Conservation (phyloP, 2,113 vertebrate genomes). For the Atractosteus spatula region DNA sequence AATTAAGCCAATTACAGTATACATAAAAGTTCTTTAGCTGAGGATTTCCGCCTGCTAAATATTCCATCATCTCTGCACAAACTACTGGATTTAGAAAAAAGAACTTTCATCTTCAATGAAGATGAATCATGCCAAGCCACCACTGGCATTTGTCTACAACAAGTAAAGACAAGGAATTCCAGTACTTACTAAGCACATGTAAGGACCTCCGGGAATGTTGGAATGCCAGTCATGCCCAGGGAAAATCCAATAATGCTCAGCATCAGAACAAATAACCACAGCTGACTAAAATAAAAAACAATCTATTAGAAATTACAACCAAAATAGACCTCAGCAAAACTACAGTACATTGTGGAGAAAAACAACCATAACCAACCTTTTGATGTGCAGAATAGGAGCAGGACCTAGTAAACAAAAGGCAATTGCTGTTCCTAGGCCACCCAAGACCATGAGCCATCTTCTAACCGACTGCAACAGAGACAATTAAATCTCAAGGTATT, state of each 20-base stretch:
- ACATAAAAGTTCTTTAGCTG: too few relatives aligned
- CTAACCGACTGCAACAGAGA: conserved; percentile 55
- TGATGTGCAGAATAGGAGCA: conserved; percentile 75
- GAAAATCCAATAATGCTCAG: conserved; percentile 81
- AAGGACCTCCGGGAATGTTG: conserved; percentile 86
- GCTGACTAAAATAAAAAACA: conserved; percentile 66
- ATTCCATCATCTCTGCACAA: too few relatives aligned
- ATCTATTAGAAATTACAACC: too few relatives aligned
- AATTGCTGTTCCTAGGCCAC: conserved; percentile 62
- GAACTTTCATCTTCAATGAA: too few relatives aligned
- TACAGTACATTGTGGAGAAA: neutral
- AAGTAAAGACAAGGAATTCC: neutral
- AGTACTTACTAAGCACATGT: conserved; percentile 81
- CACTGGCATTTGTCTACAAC: neutral
- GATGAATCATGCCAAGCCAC: too few relatives aligned
- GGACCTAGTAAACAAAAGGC: conserved; percentile 84
- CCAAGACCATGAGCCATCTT: conserved; percentile 75
- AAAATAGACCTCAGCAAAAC: too few relatives aligned
- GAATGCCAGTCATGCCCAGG: conserved; percentile 79
- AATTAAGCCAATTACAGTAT: too few relatives aligned
- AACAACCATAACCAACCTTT: conserved; percentile 58
- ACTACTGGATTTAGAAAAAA: too few relatives aligned
- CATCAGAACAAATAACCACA: conserved; percentile 84
- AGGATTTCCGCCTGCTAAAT: too few relatives aligned
- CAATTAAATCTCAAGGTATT: neutral